Evolutionary conservation across 1,140 invertebrate genomes (phyloP).

Genomic region (Paracyclopina nana): DNA sequence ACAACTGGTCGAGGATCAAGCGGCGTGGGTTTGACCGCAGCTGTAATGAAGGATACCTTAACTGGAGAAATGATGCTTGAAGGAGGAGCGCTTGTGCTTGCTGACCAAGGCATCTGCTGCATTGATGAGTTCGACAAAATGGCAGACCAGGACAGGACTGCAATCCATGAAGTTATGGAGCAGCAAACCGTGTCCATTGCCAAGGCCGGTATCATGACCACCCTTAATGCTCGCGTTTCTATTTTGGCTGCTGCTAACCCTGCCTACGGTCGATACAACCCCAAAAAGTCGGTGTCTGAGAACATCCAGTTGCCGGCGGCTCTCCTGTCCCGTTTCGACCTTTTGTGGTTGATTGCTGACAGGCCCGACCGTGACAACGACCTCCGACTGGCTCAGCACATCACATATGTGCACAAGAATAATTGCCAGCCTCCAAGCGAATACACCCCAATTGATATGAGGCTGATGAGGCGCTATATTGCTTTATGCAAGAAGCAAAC

Average conservation of each 20-base stretch:
- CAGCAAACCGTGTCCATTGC: slow-evolving; percentile 99
- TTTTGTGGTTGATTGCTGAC: slow-evolving; percentile 94
- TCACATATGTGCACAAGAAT: slow-evolving; percentile 92
- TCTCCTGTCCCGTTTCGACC: slow-evolving; percentile 89
- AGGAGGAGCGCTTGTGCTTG: slow-evolving; percentile 90
- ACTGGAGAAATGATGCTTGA: slow-evolving; percentile 95
- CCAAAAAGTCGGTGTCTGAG: slow-evolving; percentile 80
- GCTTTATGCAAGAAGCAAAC: slow-evolving; percentile 64
- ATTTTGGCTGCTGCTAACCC: slow-evolving; percentile 98
- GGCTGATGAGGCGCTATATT: slow-evolving; percentile 80
- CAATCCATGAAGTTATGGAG: slow-evolving; percentile 99
- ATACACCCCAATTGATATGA: slow-evolving; percentile 67
- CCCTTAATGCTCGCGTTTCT: slow-evolving; percentile 83
- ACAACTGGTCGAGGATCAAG: slow-evolving; percentile 92
- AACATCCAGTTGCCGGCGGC: slow-evolving; percentile 96
- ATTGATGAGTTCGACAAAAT: slow-evolving; percentile 99
- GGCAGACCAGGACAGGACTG: slow-evolving; percentile 82
- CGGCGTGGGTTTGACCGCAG: slow-evolving; percentile 92
- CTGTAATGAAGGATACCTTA: slow-evolving; percentile 89
- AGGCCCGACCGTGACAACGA: slow-evolving; percentile 80
- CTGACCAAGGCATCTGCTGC: slow-evolving; percentile 91
- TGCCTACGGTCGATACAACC: slow-evolving; percentile 92
- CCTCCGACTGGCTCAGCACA: slow-evolving; percentile 81
- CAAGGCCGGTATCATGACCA: slow-evolving; percentile 97
- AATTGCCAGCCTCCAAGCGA: slow-evolving; percentile 58